Conservation (phyloP, 2,113 vertebrate species). For the Lagopus muta region DNA sequence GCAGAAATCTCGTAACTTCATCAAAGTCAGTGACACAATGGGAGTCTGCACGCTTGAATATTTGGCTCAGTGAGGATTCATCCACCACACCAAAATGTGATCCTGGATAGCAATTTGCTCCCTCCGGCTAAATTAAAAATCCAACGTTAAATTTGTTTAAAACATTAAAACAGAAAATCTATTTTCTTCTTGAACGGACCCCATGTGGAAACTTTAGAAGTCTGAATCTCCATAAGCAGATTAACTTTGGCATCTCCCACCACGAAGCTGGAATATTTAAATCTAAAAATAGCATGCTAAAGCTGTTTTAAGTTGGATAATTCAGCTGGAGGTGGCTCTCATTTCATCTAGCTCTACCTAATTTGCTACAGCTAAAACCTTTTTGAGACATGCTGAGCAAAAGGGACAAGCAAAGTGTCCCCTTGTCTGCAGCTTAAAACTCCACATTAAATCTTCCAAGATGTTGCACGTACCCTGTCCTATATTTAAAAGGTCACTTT, state of each 20-base stretch:
- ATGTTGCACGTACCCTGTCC: neutral
- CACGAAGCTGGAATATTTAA: constrained; percentile 65
- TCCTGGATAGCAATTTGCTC: neutral
- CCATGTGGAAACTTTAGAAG: constrained; percentile 43
- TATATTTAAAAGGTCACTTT: constrained; percentile 51
- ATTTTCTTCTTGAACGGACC: constrained; percentile 23
- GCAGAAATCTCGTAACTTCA: neutral
- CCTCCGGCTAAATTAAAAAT: constrained; percentile 25
- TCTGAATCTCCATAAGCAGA: constrained; percentile 56
- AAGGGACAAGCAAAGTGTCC: constrained; percentile 12
- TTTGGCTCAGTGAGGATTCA: neutral
- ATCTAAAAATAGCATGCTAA: constrained; percentile 65
- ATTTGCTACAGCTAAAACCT: constrained; percentile 60
- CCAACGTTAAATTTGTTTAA: neutral
- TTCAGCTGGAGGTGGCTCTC: constrained; percentile 48
- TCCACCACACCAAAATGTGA: neutral
- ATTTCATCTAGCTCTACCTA: constrained; percentile 62
- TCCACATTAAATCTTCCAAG: constrained; percentile 39
- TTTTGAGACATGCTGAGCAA: constrained; percentile 56
- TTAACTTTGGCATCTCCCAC: constrained; percentile 62
- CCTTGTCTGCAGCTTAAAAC: neutral
- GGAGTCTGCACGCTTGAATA: fast-evolving
- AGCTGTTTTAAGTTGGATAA: constrained; percentile 69
- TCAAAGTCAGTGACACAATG: neutral
- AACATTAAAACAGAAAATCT: neutral